Evolutionary conservation across 1,140 invertebrate genomes (phyloP).

Genomic region (Drosophila quadrilineata): DNA sequence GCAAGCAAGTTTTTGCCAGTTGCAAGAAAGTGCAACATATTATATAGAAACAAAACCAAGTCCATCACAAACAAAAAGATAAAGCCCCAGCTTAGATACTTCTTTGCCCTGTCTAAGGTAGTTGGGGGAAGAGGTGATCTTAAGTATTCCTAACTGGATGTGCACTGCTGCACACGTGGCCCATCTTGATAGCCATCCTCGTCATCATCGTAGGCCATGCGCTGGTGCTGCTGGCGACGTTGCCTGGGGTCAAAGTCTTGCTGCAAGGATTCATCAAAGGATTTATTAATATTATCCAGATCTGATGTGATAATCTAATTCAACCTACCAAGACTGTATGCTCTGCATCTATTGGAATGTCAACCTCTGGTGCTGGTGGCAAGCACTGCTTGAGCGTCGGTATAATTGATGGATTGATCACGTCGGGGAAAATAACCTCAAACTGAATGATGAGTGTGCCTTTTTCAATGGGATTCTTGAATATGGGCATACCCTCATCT

Average conservation of each 20-base stretch:
- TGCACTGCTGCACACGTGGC: conserved; percentile 88
- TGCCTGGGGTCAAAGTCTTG: conserved; percentile 85
- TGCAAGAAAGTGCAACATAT: too few species aligned
- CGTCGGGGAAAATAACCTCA: conserved; percentile 93
- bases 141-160: conserved; percentile 90
- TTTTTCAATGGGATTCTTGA: conserved; percentile 98
- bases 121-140: too few species aligned
- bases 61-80: too few species aligned
- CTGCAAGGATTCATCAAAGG: conserved; percentile 28
- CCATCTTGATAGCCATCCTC: conserved; percentile 82
- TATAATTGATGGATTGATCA: conserved; percentile 88
- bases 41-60: too few species aligned
- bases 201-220: conserved; percentile 87
- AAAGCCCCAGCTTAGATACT: too few species aligned
- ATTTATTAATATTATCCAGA: neutral
- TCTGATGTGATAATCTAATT: neutral
- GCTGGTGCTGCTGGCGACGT: conserved; percentile 82
- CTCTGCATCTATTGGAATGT: conserved; percentile 89
- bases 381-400: conserved; percentile 91
- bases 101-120: too few species aligned
- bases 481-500: conserved; percentile 97
- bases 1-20: too few species aligned
- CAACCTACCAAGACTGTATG: conserved; percentile 83
- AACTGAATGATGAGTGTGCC: conserved; percentile 97
- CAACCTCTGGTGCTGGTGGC: conserved; percentile 87